Evolutionary conservation across 2,797 vertebrate genomes (phyloP).

Genomic region (Euthynnus affinis): DNA sequence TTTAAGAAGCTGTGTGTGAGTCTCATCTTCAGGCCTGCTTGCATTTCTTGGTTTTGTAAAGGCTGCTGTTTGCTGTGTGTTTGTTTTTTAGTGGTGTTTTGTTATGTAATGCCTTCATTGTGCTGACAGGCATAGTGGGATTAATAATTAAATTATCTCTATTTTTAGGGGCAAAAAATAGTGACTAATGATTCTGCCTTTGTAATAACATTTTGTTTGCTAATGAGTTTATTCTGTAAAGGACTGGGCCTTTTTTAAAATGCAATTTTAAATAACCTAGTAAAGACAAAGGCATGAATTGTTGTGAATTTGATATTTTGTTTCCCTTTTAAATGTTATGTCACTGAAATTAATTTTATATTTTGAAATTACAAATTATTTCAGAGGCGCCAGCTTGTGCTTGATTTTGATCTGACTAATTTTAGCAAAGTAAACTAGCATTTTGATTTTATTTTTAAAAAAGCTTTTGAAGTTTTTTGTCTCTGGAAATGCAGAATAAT

Average conservation of each 20-base stretch:
- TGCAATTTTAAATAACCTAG: slow-evolving; percentile 15
- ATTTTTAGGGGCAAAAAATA: slow-evolving; percentile 27
- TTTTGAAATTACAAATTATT: slow-evolving; percentile 32
- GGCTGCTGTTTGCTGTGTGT: slow-evolving; percentile 43
- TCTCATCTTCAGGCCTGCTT: slow-evolving; percentile 61
- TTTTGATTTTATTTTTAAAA: slow-evolving; percentile 32
- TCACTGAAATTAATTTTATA: slow-evolving; percentile 13
- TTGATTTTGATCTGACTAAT: slow-evolving; percentile 9
- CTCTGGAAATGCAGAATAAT: slow-evolving; percentile 37
- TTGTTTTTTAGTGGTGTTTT: slow-evolving; percentile 29
- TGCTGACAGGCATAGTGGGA: neutral
- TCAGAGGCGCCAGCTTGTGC: neutral
- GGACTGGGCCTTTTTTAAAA: slow-evolving; percentile 48
- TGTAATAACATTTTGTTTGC: slow-evolving; percentile 7
- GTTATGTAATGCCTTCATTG: slow-evolving; percentile 13
- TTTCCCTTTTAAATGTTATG: slow-evolving; percentile 39
- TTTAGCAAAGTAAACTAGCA: slow-evolving; percentile 9
- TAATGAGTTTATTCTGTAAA: slow-evolving; percentile 17
- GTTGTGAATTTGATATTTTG: slow-evolving; percentile 24
- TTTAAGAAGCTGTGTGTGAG: slow-evolving; percentile 47
- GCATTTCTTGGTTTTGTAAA: slow-evolving; percentile 42
- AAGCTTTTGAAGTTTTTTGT: slow-evolving; percentile 23
- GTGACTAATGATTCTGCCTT: slow-evolving; percentile 5
- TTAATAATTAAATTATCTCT: slow-evolving; percentile 36
- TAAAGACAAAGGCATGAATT: slow-evolving; percentile 16